A percentile compares a stretch with the other conserved stretches of the same genome.
phyloP scores from a whole-genome alignment of 2,113 vertebrate genomes.

The Astatotilapia flaviijosephi region DNA sequence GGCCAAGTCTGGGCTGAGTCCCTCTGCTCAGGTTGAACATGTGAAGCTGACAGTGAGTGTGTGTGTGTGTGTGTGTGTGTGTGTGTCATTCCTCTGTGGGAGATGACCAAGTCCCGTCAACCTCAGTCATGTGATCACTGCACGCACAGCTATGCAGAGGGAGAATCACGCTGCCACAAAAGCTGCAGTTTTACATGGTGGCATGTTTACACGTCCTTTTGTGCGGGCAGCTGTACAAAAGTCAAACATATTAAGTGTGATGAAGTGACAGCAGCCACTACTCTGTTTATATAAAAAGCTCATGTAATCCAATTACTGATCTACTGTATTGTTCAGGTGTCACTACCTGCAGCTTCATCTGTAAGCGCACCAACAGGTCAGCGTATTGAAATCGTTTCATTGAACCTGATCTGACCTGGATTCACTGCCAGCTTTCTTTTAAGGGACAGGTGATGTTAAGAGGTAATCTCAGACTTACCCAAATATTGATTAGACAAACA shows the following conservation, averaged over 20 bases:
- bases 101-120: not conserved
- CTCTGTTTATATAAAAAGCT: not conserved
- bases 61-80: too few species aligned
- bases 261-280: not conserved
- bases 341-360: not conserved
- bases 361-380: not conserved
- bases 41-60: not conserved
- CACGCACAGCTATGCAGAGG: not conserved
- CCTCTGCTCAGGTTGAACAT: not conserved
- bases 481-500: not conserved
- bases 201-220: too few species aligned
- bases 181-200: rapidly evolving
- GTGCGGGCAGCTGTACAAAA: not conserved
- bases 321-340: not conserved
- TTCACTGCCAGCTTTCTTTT: rapidly evolving
- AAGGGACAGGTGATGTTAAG: not conserved
- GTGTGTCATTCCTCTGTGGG: slow-evolving; percentile 2
- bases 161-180: not conserved
- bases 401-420: not conserved
- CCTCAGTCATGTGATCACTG: slow-evolving; percentile 5
- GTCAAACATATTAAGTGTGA: not conserved
- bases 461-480: not conserved
- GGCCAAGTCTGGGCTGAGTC: not conserved
- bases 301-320: not conserved
- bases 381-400: rapidly evolving